Conservation (phyloP, 2,113 vertebrate species). For the Caloenas nicobarica region DNA sequence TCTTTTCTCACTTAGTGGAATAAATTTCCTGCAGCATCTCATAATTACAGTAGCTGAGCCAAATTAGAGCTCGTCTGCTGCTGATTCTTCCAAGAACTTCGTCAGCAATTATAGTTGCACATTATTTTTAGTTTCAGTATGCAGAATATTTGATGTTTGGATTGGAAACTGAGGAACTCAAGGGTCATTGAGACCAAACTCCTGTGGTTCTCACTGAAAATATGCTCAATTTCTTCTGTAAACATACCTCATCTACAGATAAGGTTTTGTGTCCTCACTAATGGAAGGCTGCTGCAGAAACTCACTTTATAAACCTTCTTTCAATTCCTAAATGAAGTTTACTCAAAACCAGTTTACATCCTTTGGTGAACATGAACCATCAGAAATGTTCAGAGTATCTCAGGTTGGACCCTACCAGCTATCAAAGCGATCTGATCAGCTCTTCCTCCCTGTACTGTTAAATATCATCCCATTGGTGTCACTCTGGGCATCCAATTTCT, state of each 20-base stretch:
- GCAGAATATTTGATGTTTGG: background rate
- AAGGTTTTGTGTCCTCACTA: background rate
- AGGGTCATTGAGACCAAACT: slow-evolving; percentile 3
- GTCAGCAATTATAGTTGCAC: background rate
- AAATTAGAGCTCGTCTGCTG: slow-evolving; percentile 1
- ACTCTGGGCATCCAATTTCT: background rate
- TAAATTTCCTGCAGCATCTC: slow-evolving; percentile 36
- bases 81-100: background rate
- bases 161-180: background rate
- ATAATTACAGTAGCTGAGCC: slow-evolving; percentile 19
- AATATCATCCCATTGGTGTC: background rate
- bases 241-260: slow-evolving; percentile 24
- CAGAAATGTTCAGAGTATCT: background rate
- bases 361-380: background rate
- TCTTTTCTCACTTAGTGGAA: background rate
- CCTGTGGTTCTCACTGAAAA: background rate
- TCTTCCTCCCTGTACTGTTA: background rate
- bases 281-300: background rate
- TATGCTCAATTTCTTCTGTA: slow-evolving; percentile 22
- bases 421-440: background rate
- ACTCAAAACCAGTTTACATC: background rate
- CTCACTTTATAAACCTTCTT: background rate
- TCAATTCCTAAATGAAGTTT: background rate
- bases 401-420: background rate
- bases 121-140: slow-evolving; percentile 35